A percentile compares a stretch with the other conserved stretches of the same genome.
Evolutionary conservation across 2,888 invertebrate species (phyloP).

Genomic region (Drosophila antonietae): DNA sequence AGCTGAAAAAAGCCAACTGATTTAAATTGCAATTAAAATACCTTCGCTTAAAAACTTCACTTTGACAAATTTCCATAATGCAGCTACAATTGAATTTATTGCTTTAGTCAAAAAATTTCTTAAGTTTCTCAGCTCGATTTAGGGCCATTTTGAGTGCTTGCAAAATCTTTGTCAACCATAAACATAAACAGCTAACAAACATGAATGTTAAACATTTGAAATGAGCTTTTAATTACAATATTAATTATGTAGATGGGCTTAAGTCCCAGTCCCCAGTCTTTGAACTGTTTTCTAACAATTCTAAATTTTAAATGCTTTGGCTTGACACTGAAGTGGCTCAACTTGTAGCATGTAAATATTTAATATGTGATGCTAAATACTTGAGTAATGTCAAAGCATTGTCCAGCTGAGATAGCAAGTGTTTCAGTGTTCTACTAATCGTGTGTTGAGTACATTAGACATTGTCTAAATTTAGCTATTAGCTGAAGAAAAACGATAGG

Average conservation of each 20-base stretch:
- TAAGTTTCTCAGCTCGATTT: too few relatives aligned
- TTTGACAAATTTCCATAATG: too few relatives aligned
- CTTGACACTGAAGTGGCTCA: not conserved
- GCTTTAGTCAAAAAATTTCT: too few relatives aligned
- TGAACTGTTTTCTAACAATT: not conserved
- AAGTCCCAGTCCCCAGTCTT: not conserved
- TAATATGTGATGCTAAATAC: not conserved
- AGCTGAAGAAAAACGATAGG: not conserved
- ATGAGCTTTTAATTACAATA: conserved; percentile 4
- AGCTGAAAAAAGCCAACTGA: too few relatives aligned
- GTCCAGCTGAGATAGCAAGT: not conserved
- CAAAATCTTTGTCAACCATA: not conserved
- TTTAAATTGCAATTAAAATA: too few relatives aligned
- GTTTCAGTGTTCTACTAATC: not conserved
- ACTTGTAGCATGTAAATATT: not conserved
- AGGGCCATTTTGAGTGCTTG: not conserved
- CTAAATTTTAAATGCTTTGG: not conserved
- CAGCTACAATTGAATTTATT: too few relatives aligned
- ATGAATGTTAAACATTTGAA: not conserved
- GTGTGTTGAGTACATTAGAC: not conserved
- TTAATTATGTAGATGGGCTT: conserved; percentile 1
- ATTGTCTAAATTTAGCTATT: not conserved
- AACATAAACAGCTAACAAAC: not conserved
- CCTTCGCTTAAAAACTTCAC: too few relatives aligned
- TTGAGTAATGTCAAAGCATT: not conserved